These are phyloP conservation scores for Diarsia dahlii DNA, from an alignment of 2,888 invertebrate species.

Conservation along the genomic window DNA sequence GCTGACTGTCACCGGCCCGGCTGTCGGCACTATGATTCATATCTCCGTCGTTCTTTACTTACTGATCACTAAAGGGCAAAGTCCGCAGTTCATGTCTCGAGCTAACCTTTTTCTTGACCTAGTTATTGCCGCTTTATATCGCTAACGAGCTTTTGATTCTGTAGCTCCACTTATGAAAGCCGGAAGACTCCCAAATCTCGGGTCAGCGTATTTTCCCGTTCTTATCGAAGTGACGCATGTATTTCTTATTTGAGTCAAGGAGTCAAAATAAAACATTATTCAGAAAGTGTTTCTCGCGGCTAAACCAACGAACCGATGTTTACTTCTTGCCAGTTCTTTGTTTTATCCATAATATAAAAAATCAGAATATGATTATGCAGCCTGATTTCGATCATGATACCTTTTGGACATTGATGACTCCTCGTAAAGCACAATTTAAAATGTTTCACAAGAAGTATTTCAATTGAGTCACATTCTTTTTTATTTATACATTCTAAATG, in stretches of 20 bases:
- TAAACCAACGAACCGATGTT: neutral
- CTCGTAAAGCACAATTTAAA: neutral
- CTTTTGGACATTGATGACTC: neutral
- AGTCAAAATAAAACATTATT: constrained; percentile 3
- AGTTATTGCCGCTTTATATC: constrained; percentile 19
- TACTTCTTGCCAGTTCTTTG: neutral
- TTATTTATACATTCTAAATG: constrained; percentile 7
- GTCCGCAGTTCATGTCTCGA: constrained; percentile 10
- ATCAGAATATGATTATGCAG: neutral
- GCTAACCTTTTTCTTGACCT: constrained; percentile 11
- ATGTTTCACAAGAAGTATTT: neutral
- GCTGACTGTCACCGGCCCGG: constrained; percentile 14
- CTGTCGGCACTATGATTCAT: constrained; percentile 39
- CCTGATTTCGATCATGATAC: neutral
- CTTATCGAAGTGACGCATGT: neutral
- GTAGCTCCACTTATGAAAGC: neutral
- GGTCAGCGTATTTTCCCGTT: neutral
- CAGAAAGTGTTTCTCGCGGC: neutral
- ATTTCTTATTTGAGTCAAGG: neutral
- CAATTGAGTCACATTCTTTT: neutral
- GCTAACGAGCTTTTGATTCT: constrained; percentile 12
- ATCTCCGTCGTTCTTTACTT: constrained; percentile 8
- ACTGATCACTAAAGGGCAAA: constrained; percentile 33
- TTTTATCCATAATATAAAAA: neutral
- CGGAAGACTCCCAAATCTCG: neutral